phyloP scores from a whole-genome alignment of 2,888 invertebrate genomes.

The Archips crataeganus region DNA sequence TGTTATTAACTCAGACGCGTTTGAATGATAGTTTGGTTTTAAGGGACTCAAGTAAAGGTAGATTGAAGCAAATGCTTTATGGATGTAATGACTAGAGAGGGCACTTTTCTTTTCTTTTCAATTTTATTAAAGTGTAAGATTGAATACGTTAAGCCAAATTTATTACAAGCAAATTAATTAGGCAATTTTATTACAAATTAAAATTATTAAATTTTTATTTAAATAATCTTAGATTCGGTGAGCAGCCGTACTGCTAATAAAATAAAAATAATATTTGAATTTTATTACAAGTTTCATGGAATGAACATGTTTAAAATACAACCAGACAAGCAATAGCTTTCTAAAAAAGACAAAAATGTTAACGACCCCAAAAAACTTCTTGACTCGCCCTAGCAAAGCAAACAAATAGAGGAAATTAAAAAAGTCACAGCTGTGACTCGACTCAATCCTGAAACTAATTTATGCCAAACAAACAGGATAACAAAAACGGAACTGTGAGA shows the following conservation, averaged over 20 bases:
- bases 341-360: slow-evolving; percentile 38
- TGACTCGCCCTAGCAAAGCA: slow-evolving; percentile 37
- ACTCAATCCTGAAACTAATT: slow-evolving; percentile 55
- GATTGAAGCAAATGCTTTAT: background rate
- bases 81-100: background rate
- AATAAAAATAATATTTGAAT: too few species aligned
- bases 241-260: too few species aligned
- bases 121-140: background rate
- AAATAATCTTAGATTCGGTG: too few species aligned
- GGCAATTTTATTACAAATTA: too few species aligned
- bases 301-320: slow-evolving; percentile 11
- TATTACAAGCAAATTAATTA: too few species aligned
- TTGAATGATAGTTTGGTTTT: background rate
- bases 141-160: background rate
- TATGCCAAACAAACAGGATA: slow-evolving; percentile 68
- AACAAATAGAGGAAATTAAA: slow-evolving; percentile 67
- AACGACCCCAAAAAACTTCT: slow-evolving; percentile 36
- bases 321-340: slow-evolving; percentile 17
- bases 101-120: background rate
- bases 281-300: background rate
- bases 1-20: background rate
- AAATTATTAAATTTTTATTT: too few species aligned
- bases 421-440: slow-evolving; percentile 68
- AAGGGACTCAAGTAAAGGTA: background rate
- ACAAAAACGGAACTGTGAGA: slow-evolving; percentile 73